phyloP scores from a whole-genome alignment of 2,113 vertebrate genomes.

The Sinocyclocheilus rhinocerous region DNA sequence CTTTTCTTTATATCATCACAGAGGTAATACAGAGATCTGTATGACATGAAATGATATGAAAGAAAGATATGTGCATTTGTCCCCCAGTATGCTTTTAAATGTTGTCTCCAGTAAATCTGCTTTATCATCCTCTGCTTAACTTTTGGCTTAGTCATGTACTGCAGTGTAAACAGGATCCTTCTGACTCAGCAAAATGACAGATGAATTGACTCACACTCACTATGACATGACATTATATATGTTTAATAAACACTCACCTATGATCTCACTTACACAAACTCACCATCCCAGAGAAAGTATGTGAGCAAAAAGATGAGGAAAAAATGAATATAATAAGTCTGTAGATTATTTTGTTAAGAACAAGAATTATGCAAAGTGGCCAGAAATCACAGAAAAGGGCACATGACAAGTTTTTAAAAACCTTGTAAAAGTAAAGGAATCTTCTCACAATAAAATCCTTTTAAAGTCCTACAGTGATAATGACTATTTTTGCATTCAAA shows the following conservation, averaged over 20 bases:
- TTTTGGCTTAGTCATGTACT: neutral
- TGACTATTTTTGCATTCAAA: neutral
- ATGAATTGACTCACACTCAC: neutral
- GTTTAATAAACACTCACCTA: neutral
- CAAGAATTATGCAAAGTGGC: neutral
- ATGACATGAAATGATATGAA: no score
- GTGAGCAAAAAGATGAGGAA: neutral
- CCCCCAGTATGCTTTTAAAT: neutral
- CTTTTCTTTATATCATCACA: neutral
- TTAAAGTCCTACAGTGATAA: neutral
- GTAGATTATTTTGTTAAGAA: neutral
- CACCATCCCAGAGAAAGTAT: neutral
- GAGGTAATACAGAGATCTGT: neutral
- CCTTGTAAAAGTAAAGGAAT: neutral
- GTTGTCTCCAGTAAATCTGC: neutral
- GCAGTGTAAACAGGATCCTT: neutral
- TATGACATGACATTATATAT: neutral
- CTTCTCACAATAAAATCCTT: neutral
- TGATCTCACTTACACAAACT: conserved; percentile 8
- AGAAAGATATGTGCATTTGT: neutral
- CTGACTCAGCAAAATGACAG: neutral
- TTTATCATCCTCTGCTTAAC: neutral
- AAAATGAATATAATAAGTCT: neutral
- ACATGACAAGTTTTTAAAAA: neutral
- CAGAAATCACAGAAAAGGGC: neutral